Base-by-base conservation (phyloP, 30 jellyfish, hydroid and myxozoan species). In the Hydractinia echinata region DNA sequence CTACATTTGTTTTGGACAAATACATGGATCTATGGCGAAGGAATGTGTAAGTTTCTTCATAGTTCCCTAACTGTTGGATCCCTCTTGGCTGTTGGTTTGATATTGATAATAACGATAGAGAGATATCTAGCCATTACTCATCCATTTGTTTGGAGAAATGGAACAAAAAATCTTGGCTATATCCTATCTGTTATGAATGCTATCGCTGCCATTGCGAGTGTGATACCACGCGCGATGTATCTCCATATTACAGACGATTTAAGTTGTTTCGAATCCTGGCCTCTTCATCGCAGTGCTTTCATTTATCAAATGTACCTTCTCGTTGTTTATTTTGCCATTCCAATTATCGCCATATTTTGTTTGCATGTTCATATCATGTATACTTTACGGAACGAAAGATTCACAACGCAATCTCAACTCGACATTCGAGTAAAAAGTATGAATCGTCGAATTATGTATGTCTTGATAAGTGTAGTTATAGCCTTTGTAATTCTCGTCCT, bases 131-230 rank as follows among this genome's bases (percentile, higher is more conserved):
- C 74, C 74, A 64, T 64, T 64, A 51, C 39, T n/a, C 74, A 64
- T 64, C 74, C 74, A 7, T 64, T 64, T 64, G 19, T 64, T 51
- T 64, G 74, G 74, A 64, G 39, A 64, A 51, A 51, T 64, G 74
- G 74, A 0, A 64, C 74, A 13, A 13, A n/a, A 51, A 64, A 64
- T 7, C 74, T 64, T 0, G 19, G 74, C 18, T 64, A 64, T 64
- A 51, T 13, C 7, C 39, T 64, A 13, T 64, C 74, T 51, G 39
- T 51, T 6, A 6, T 64, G 0, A 64, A 64, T 4, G 74, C 39
- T 8, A 64, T 64, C 7, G 74, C 74, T 13, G 74, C 51, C 4
- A n/a, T 4, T 44, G 19, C 74, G 0, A 64, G 74, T 13, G 18
- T 64, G 10, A 64, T 13, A 6, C 74, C 74, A 9, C 19, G 16